Base-by-base conservation (phyloP, 2,797 vertebrate species). In the Amblyraja radiata region DNA sequence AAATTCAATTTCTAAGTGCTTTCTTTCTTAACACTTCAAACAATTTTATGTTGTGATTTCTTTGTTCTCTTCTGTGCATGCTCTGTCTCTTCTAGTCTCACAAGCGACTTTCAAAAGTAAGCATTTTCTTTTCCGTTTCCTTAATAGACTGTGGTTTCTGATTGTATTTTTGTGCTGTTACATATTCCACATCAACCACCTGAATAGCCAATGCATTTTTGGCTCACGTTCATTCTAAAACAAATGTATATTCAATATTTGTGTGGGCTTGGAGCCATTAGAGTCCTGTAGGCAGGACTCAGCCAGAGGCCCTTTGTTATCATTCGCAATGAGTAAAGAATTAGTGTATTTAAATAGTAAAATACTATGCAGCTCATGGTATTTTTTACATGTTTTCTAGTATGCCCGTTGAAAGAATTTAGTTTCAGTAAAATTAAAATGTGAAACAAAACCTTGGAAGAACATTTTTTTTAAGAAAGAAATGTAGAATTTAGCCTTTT, bases 21-120 rank as follows among this genome's bases (percentile, higher is more conserved):
- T 73, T 74, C 46, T 46, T 91, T 91, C 90, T 91, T 73, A 92
- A 92, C 39, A 92, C 76, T 92, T 92, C 90, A 92, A 92, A 95
- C 96, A 95, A 95, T 97, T 97, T 96, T 97, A 96, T 96, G 96
- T 95, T 97, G 96, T 96, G 97, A 97, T 97, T 97, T 98, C 95
- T 97, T 94, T 98, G 96, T 98, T 97, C 97, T 97, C 97, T 97
- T 96, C 96, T 96, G 96, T 98, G 97, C 97, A 98, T 97, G 97
- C 97, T 95, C 93, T 96, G 95, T 95, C 96, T 95, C 94, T 94
- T 95, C 96, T 98, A 98, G 98, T 98, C 98, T 98, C 98, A 98
- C 98, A 98, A 98, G 97, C 97, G 97, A 98, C 98, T 99, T 97
- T 98, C 98, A 97, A 99, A 99, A 99, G 98, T 99, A 98, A 99